A percentile compares a stretch with the other conserved stretches of the same genome.
Conservation (phyloP, 1,140 invertebrate genomes). For the Dufourea novaeangliae region DNA sequence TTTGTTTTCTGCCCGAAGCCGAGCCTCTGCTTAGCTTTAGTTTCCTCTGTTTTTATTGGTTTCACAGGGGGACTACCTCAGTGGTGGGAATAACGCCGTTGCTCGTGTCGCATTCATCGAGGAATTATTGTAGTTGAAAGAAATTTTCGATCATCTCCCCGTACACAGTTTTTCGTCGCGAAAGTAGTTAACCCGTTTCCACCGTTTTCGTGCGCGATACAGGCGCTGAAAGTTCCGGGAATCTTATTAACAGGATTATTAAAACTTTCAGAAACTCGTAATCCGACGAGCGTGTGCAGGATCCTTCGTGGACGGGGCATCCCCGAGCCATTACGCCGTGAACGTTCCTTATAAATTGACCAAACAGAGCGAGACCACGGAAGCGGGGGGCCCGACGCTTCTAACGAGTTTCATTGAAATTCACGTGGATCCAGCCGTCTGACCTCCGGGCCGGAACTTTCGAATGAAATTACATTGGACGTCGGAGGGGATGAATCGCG, state of each 20-base stretch:
- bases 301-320: conserved; percentile 20
- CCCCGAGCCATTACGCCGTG: conserved; percentile 19
- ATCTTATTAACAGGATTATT: conserved; percentile 22
- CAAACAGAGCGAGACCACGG: conserved; percentile 33
- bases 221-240: not conserved
- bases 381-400: conserved; percentile 28
- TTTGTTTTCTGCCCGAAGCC: too few relatives aligned
- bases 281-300: conserved; percentile 21
- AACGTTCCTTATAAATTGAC: conserved; percentile 27
- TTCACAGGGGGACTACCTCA: too few relatives aligned
- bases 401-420: conserved; percentile 43
- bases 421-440: conserved; percentile 25
- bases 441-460: conserved; percentile 1
- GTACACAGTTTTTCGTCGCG: not conserved
- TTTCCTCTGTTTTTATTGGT: too few relatives aligned
- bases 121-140: too few relatives aligned
- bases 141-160: too few relatives aligned
- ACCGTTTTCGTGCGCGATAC: too few relatives aligned
- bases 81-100: too few relatives aligned
- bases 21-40: too few relatives aligned
- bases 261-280: conserved; percentile 22
- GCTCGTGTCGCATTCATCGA: too few relatives aligned
- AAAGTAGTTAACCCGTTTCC: not conserved
- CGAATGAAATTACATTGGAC: conserved; percentile 9
- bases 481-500: conserved; percentile 29